These are phyloP conservation scores for Polypterus bichir DNA, from an alignment of 2,113 vertebrate genomes.

Conservation along the genomic window DNA sequence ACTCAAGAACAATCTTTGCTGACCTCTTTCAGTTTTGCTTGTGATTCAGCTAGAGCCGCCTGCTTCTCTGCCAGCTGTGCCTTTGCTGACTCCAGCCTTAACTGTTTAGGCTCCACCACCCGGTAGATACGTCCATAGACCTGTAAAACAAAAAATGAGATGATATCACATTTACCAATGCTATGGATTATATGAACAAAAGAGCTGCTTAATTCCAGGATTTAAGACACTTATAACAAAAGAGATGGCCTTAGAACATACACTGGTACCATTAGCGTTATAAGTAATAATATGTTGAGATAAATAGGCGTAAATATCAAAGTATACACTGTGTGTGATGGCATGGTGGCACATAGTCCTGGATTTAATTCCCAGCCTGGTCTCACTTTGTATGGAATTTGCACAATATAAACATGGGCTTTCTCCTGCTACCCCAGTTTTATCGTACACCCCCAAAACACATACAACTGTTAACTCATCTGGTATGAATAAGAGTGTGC, in stretches of 20 bases:
- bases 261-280: too few relatives aligned
- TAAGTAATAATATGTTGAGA: too few relatives aligned
- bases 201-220: not conserved
- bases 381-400: too few relatives aligned
- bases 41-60: slow-evolving; percentile 56
- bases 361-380: too few relatives aligned
- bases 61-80: slow-evolving; percentile 70
- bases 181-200: not conserved
- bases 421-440: too few relatives aligned
- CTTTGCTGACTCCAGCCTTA: slow-evolving; percentile 47
- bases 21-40: slow-evolving; percentile 66
- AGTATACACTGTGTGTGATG: too few relatives aligned
- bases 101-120: slow-evolving; percentile 69
- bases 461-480: too few relatives aligned
- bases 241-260: not conserved
- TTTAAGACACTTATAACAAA: not conserved
- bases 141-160: slow-evolving; percentile 28
- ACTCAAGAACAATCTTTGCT: not conserved
- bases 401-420: too few relatives aligned
- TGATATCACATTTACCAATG: not conserved
- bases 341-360: too few relatives aligned
- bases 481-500: too few relatives aligned
- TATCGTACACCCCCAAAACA: too few relatives aligned
- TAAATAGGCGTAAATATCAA: too few relatives aligned
- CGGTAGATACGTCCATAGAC: slow-evolving; percentile 62